Evolutionary conservation across 2,888 invertebrate species (phyloP), one percentile per base, ranked within the genome.

Genomic region (Linnaemya vulpina): DNA sequence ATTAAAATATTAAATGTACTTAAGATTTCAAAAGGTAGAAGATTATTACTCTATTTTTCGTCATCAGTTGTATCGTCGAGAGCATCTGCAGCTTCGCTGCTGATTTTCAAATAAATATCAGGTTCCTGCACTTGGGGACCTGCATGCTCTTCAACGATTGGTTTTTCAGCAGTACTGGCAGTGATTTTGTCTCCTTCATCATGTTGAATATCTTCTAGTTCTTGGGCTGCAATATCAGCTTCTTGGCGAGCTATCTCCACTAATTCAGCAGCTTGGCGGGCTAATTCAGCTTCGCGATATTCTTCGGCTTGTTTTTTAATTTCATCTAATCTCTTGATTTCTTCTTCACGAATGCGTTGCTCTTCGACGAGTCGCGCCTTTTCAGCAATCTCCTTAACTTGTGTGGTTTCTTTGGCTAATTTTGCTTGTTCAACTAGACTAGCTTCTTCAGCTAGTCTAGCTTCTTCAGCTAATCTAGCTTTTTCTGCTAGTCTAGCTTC

Each of bases 241-340:
- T 94, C 95, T 92, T 94, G 94, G 86, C 94, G 93, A 7, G 94
- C 94, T 55, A 94, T 94, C 90, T 95, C 95, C 0, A 95, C 95
- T 88, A 95, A 91, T 91, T 95, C 95, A 63, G 94, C 95, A 86
- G 95, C 95, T 93, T 95, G 95, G 89, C 95, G 93, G 68, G 95
- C 95, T 87, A 95, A 93, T 89, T 95, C 95, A 9, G 93, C 94
- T 92, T 95, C 95, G 30, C 94, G 93, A 11, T 92, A 93, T 80
- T 94, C 93, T 87, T 94, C 94, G 0, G 91, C 92, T 87, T 93
- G 91, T 87, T 93, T 94, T 88, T 94, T 94, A 77, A 93, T 90
- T 87, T 94, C 94, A 53, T 93, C 94, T 78, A 93, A 89, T 60
- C 93, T 93, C 11, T 89, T 91, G 53, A 93, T 89, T 88, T 94